A percentile compares a stretch with the other conserved stretches of the same genome.
phyloP scores from a whole-genome alignment of 2,113 vertebrate species.

The Sturnira hondurensis region DNA sequence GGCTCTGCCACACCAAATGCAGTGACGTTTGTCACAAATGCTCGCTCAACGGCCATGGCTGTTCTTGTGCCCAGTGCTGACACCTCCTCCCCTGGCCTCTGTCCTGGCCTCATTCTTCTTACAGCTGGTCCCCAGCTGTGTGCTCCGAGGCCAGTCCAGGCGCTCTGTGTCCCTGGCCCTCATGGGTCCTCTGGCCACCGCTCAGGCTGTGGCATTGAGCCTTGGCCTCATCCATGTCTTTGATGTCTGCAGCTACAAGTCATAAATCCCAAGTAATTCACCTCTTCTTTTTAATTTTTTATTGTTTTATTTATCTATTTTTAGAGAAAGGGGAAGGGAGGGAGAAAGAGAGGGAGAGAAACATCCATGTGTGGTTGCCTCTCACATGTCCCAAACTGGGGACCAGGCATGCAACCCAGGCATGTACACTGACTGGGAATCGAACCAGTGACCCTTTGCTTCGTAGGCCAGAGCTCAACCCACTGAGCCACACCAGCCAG shows the following conservation, averaged over 20 bases:
- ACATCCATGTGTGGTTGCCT: no score
- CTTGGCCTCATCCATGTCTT: neutral
- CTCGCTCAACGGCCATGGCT: neutral
- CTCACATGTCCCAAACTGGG: no score
- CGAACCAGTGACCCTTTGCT: neutral
- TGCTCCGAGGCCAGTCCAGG: neutral
- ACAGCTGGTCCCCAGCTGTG: neutral
- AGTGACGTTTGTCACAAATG: neutral
- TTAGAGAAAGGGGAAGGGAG: no score
- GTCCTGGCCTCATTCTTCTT: neutral
- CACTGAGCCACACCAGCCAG: no score
- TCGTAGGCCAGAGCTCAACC: no score
- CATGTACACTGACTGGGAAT: neutral
- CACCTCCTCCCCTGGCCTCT: fast-evolving
- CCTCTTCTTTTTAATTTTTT: no score
- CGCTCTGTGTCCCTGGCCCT: neutral
- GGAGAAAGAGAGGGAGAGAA: no score
- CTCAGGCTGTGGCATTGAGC: no score
- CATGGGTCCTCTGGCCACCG: neutral
- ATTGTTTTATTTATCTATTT: no score
- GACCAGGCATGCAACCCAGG: neutral
- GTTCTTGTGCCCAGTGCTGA: neutral
- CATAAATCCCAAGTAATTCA: neutral
- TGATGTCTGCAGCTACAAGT: neutral
- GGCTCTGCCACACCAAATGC: neutral